Conservation (phyloP, 1,140 invertebrate species). For the Oppia nitens region DNA sequence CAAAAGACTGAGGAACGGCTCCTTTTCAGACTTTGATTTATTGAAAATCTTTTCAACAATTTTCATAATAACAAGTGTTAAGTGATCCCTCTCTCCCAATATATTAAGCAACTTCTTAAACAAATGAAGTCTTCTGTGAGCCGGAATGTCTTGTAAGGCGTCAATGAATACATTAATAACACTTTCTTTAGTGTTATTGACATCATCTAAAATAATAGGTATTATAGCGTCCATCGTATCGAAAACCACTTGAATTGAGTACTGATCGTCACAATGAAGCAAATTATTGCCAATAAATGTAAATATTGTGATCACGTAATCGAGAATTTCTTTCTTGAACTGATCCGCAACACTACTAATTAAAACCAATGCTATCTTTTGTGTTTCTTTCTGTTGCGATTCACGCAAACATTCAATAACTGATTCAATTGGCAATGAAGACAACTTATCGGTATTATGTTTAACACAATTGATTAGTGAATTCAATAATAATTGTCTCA, state of each 20-base stretch:
- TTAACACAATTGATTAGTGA: slow-evolving; percentile 52
- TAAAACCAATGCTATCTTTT: slow-evolving; percentile 69
- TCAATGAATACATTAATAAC: slow-evolving; percentile 76
- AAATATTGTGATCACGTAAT: slow-evolving; percentile 85
- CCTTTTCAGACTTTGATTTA: slow-evolving; percentile 2
- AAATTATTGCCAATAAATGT: slow-evolving; percentile 86
- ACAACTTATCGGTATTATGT: slow-evolving; percentile 32
- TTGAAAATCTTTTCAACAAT: slow-evolving; percentile 26
- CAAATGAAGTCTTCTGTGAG: slow-evolving; percentile 59
- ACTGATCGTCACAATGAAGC: slow-evolving; percentile 73
- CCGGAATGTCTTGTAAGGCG: slow-evolving; percentile 69
- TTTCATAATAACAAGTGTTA: slow-evolving; percentile 41
- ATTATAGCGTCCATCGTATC: slow-evolving; percentile 78
- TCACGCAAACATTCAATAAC: slow-evolving; percentile 62
- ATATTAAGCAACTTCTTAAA: slow-evolving; percentile 63
- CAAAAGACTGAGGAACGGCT: neutral
- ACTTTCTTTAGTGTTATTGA: slow-evolving; percentile 12
- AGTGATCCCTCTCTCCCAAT: slow-evolving; percentile 40
- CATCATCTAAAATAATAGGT: slow-evolving; percentile 50
- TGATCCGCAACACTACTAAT: slow-evolving; percentile 47
- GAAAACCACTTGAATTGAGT: slow-evolving; percentile 78
- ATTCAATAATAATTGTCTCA: slow-evolving; percentile 66
- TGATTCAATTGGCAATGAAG: slow-evolving; percentile 51
- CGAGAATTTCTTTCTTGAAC: slow-evolving; percentile 52
- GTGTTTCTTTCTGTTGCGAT: slow-evolving; percentile 44